phyloP scores from a whole-genome alignment of 2,888 invertebrate genomes.

The Lycia hirtaria region DNA sequence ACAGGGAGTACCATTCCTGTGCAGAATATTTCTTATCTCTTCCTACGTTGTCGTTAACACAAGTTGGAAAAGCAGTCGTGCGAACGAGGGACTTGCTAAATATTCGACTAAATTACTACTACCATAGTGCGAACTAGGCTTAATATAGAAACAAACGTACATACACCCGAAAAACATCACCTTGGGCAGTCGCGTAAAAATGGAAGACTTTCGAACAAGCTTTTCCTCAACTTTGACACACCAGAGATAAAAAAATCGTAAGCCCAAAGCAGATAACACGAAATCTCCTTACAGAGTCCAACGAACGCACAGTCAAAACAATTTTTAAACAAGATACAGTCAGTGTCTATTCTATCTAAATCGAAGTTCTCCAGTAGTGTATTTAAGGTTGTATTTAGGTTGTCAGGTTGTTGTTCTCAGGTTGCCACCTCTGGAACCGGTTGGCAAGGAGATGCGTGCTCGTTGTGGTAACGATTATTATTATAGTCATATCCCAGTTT shows the following conservation, averaged over 20 bases:
- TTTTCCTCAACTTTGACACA: conserved; percentile 29
- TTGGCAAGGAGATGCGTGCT: conserved; percentile 63
- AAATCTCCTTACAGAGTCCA: conserved; percentile 44
- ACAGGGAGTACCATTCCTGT: too few species aligned
- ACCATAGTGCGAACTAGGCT: too few species aligned
- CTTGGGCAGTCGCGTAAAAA: too few species aligned
- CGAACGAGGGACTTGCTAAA: too few species aligned
- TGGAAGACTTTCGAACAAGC: conserved; percentile 12
- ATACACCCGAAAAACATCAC: neutral
- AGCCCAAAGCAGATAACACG: conserved; percentile 39
- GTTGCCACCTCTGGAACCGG: conserved; percentile 57
- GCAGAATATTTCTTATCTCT: too few species aligned
- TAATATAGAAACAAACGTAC: too few species aligned
- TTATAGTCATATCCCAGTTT: conserved; percentile 52
- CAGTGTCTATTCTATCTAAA: conserved; percentile 24
- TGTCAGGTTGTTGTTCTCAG: conserved; percentile 34
- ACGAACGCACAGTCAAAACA: conserved; percentile 47
- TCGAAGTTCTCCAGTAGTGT: conserved; percentile 18
- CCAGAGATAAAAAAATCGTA: conserved; percentile 28
- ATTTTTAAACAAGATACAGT: conserved; percentile 43
- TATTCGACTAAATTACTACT: too few species aligned
- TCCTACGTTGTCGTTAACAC: too few species aligned
- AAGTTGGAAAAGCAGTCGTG: too few species aligned
- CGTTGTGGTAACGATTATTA: conserved; percentile 73
- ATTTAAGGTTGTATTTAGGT: conserved; percentile 41